A percentile compares a stretch with the other conserved stretches of the same genome.
Conservation (phyloP, 2,113 vertebrate species). For the Physeter macrocephalus region DNA sequence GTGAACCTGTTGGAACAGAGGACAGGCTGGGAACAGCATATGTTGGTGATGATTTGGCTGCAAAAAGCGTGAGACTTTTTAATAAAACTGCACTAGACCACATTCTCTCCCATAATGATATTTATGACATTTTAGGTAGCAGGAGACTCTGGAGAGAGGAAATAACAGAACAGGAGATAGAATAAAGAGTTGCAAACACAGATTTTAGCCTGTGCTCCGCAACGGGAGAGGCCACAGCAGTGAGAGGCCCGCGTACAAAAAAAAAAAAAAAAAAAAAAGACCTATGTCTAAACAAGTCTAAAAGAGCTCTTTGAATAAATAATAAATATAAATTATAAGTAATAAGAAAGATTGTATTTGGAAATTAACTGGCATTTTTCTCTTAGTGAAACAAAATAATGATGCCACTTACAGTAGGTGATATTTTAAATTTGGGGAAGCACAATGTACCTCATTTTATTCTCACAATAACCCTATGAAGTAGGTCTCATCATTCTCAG, state of each 20-base stretch:
- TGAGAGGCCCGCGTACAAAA: too few relatives aligned
- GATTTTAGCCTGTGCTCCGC: too few relatives aligned
- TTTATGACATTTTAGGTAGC: slow-evolving; percentile 47
- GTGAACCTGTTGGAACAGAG: slow-evolving; percentile 39
- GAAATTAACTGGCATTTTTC: background rate
- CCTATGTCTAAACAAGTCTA: background rate
- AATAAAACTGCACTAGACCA: slow-evolving; percentile 48
- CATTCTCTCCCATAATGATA: slow-evolving; percentile 35
- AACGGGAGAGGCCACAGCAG: too few relatives aligned
- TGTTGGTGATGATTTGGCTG: slow-evolving; percentile 33
- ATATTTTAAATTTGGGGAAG: background rate
- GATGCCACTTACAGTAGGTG: background rate
- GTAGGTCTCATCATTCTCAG: background rate
- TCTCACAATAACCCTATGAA: background rate
- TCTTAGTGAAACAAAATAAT: background rate
- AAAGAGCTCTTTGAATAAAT: background rate
- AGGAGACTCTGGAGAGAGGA: slow-evolving; percentile 36
- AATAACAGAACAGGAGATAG: background rate
- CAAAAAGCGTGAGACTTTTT: slow-evolving; percentile 50
- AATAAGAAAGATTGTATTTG: background rate
- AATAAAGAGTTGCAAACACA: slow-evolving; percentile 25
- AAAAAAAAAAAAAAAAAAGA: too few relatives aligned
- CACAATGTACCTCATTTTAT: background rate
- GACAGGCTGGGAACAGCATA: slow-evolving; percentile 23
- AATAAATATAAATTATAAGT: background rate